Percentiles rank a stretch among this genome's conserved stretches.
These are phyloP conservation scores for Streblospio benedicti DNA, from an alignment of 1,140 invertebrate species.

Conservation along the genomic window DNA sequence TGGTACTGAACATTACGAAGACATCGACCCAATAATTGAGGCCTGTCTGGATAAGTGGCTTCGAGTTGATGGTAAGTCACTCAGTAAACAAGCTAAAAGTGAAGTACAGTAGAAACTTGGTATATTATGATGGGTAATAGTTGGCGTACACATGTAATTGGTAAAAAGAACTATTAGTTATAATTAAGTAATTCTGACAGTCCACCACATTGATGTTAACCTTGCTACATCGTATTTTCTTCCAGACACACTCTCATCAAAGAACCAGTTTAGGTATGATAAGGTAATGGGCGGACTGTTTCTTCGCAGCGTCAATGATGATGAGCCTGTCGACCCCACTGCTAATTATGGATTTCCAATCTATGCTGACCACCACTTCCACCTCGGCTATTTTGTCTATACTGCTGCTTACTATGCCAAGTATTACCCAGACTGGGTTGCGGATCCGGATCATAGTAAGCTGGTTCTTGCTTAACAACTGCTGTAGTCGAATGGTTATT, in stretches of 20 bases:
- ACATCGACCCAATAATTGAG: constrained; percentile 24
- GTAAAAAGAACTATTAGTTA: not conserved
- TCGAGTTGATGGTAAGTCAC: constrained; percentile 25
- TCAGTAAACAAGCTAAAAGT: too few species aligned
- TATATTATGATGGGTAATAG: not conserved
- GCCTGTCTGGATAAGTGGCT: constrained; percentile 34
- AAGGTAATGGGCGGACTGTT: constrained; percentile 36
- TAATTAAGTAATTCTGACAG: not conserved
- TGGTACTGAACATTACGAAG: constrained; percentile 27
- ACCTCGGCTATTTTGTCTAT: constrained; percentile 36
- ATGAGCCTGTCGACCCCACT: constrained; percentile 21
- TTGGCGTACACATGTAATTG: not conserved
- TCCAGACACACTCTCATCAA: constrained; percentile 26
- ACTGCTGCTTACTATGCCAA: constrained; percentile 32
- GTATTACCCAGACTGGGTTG: constrained; percentile 26
- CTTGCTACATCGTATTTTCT: not conserved
- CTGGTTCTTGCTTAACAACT: too few species aligned
- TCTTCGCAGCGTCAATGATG: constrained; percentile 23
- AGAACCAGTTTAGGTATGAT: constrained; percentile 34
- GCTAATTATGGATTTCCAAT: constrained; percentile 34
- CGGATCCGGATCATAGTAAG: too few species aligned
- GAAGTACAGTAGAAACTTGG: too few species aligned
- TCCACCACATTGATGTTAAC: not conserved
- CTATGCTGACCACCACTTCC: constrained; percentile 39
- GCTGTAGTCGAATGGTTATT: not conserved